A percentile compares a stretch with the other conserved stretches of the same genome.
Conservation (phyloP, 2,888 invertebrate genomes). For the Drosophila lacicola region DNA sequence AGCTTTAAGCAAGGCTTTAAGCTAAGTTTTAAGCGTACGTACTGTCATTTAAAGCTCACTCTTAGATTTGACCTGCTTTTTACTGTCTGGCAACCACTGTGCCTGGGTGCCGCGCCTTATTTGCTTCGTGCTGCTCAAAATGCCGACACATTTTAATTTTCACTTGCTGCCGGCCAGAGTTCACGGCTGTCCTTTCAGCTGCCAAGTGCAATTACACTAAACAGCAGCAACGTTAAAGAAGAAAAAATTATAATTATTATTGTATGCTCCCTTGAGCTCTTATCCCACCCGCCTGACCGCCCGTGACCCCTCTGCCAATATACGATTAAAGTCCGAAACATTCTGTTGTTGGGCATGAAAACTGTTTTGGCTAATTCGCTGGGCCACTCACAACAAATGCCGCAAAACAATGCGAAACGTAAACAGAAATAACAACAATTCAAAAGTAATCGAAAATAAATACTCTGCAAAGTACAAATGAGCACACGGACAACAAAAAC, state of each 20-base stretch:
- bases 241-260: constrained; percentile 56
- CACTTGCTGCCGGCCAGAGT: constrained; percentile 35
- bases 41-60: background rate
- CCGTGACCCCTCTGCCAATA: background rate
- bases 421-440: constrained; percentile 46
- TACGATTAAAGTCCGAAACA: background rate
- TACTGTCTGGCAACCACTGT: constrained; percentile 4
- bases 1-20: background rate
- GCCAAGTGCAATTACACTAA: constrained; percentile 65
- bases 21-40: background rate
- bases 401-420: constrained; percentile 26
- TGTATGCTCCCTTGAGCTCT: constrained; percentile 9
- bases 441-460: constrained; percentile 74
- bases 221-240: constrained; percentile 28
- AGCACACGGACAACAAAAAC: constrained; percentile 28
- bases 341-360: constrained; percentile 33
- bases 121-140: constrained; percentile 28
- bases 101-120: constrained; percentile 5
- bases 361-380: constrained; percentile 54
- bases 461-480: constrained; percentile 51
- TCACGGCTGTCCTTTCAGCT: constrained; percentile 49
- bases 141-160: constrained; percentile 59
- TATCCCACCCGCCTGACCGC: background rate
- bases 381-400: constrained; percentile 33
- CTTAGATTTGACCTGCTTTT: background rate